Conservation (phyloP, 2,113 vertebrate genomes). For the Amblyopsis rosae region DNA sequence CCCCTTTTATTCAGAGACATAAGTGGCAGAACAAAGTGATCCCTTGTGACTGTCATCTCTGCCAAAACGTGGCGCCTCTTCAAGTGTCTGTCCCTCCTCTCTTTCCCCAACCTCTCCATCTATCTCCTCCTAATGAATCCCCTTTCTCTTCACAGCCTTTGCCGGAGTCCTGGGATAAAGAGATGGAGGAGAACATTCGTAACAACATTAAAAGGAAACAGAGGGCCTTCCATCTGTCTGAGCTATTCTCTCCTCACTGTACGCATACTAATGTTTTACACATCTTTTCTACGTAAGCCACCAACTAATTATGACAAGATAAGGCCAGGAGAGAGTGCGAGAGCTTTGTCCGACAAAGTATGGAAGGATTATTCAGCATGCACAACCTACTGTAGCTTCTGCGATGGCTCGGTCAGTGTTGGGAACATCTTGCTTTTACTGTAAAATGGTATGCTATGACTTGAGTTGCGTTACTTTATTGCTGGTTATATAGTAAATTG, state of each 20-base stretch:
- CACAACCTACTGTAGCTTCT: not conserved
- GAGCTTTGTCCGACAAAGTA: not conserved
- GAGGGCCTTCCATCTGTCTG: constrained; percentile 42
- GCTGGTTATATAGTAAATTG: too few relatives aligned
- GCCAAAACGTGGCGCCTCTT: constrained; percentile 50
- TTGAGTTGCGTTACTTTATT: too few relatives aligned
- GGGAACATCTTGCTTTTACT: not conserved
- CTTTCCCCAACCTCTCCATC: not conserved
- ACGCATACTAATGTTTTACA: constrained; percentile 3
- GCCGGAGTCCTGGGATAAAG: constrained; percentile 36
- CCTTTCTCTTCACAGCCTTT: constrained; percentile 36
- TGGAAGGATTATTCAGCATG: not conserved
- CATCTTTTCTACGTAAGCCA: not conserved
- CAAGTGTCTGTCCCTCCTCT: constrained; percentile 26
- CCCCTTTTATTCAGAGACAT: constrained; percentile 43
- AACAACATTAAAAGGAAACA: constrained; percentile 28
- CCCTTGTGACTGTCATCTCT: constrained; percentile 41
- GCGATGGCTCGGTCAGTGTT: not conserved
- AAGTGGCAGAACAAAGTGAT: constrained; percentile 48
- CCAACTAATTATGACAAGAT: not conserved
- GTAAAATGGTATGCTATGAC: not conserved
- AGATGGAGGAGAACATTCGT: constrained; percentile 30
- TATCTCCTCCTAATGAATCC: constrained; percentile 49
- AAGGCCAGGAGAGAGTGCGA: too few relatives aligned
- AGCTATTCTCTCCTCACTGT: constrained; percentile 6